Percentiles rank a stretch among this genome's conserved stretches.
These are phyloP conservation scores for Porites australiensis DNA, from an alignment of 64 coral and sea anemone genomes.

Conservation along the genomic window DNA sequence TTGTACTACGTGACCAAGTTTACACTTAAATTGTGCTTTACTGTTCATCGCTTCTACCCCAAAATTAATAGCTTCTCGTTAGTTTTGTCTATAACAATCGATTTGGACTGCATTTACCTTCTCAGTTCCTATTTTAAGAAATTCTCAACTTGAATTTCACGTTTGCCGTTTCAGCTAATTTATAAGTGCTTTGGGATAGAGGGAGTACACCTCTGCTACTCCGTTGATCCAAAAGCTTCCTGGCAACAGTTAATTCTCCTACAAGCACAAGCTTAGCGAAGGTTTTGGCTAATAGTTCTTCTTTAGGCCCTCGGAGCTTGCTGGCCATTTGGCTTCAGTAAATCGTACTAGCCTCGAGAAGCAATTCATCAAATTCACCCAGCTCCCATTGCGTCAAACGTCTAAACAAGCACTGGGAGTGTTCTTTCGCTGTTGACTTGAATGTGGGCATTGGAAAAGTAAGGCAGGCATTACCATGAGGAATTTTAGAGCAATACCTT, in stretches of 20 bases:
- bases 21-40: too few species aligned
- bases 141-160: too few species aligned
- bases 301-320: conserved; percentile 35
- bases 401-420: too few species aligned
- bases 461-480: conserved; percentile 41
- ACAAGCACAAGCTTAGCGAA: conserved; percentile 51
- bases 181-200: conserved; percentile 48
- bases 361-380: too few species aligned
- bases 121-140: too few species aligned
- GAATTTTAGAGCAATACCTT: conserved; percentile 39
- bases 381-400: too few species aligned
- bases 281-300: conserved; percentile 35
- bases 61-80: too few species aligned
- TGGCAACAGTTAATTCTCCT: conserved; percentile 59
- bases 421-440: conserved; percentile 29
- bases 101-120: conserved; percentile 45
- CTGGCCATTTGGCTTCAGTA: conserved; percentile 29
- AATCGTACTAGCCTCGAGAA: background rate
- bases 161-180: conserved; percentile 16
- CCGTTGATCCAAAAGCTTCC: conserved; percentile 45
- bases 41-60: too few species aligned
- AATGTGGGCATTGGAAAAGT: conserved; percentile 44
- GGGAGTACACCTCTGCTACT: conserved; percentile 38
- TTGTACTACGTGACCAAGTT: too few species aligned
- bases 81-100: too few species aligned